Evolutionary conservation across 2,797 vertebrate genomes (phyloP).

Genomic region (Gymnoscopelus braueri): DNA sequence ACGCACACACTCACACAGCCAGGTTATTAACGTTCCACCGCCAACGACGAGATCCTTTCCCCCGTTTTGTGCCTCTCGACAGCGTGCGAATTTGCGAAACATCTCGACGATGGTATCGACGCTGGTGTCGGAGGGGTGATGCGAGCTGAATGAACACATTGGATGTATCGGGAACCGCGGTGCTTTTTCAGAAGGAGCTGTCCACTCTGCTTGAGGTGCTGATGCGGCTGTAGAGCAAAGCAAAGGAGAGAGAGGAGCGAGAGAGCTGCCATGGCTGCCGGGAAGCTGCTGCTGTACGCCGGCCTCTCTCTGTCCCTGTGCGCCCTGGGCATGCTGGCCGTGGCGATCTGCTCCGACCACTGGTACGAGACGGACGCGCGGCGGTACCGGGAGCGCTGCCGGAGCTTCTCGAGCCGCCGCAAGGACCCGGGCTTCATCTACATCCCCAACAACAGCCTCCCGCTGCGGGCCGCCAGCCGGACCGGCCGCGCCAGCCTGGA

Average conservation of each 20-base stretch:
- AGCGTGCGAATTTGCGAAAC: not conserved
- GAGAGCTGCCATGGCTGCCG: slow-evolving; percentile 89
- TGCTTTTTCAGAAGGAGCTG: slow-evolving; percentile 60
- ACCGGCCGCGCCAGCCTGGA: slow-evolving; percentile 81
- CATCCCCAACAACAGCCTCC: slow-evolving; percentile 98
- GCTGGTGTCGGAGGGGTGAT: slow-evolving; percentile 61
- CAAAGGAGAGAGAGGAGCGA: slow-evolving; percentile 56
- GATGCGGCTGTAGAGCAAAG: slow-evolving; percentile 75
- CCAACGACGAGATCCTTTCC: too few relatives aligned
- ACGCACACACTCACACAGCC: not conserved
- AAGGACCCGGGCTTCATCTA: slow-evolving; percentile 99
- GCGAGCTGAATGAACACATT: slow-evolving; percentile 64
- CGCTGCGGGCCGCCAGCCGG: slow-evolving; percentile 89
- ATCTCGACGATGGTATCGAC: slow-evolving; percentile 48
- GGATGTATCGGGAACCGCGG: slow-evolving; percentile 55
- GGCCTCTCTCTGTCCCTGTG: slow-evolving; percentile 96
- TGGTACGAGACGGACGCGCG: slow-evolving; percentile 99
- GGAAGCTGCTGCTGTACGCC: slow-evolving; percentile 96
- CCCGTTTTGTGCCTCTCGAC: too few relatives aligned
- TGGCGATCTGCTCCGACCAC: slow-evolving; percentile 98
- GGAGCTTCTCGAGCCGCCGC: slow-evolving; percentile 93
- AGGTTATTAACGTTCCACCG: not conserved
- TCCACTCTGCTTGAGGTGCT: slow-evolving; percentile 80
- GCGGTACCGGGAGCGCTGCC: slow-evolving; percentile 95
- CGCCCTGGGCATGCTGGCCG: slow-evolving; percentile 97